phyloP scores from a whole-genome alignment of 2,797 vertebrate species.

The Enteromius argenteus region DNA sequence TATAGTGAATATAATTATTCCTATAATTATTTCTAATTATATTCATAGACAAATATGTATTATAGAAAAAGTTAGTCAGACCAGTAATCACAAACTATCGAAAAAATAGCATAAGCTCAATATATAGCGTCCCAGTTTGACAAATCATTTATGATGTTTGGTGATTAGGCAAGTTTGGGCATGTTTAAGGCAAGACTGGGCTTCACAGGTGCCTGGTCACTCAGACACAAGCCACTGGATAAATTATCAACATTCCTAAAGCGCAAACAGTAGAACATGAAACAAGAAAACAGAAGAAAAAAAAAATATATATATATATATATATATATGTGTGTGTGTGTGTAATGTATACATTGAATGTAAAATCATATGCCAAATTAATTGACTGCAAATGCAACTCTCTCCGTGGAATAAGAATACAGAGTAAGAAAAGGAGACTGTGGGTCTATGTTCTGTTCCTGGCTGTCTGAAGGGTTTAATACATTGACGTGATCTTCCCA shows the following conservation, averaged over 20 bases:
- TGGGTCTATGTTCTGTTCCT: background rate
- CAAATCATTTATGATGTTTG: constrained; percentile 11
- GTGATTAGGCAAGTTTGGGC: constrained; percentile 2
- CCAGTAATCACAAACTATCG: background rate
- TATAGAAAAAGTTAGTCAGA: background rate
- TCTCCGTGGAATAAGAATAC: background rate
- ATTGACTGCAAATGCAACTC: background rate
- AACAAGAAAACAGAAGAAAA: no score
- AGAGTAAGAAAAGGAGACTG: background rate
- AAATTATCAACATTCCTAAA: constrained; percentile 23
- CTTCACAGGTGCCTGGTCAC: background rate
- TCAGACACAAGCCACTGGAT: background rate
- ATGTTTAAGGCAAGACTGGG: constrained; percentile 23
- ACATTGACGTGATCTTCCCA: background rate
- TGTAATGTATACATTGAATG: no score
- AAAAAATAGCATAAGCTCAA: background rate
- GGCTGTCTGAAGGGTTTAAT: background rate
- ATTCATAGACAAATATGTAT: background rate
- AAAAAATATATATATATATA: no score
- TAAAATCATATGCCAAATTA: background rate
- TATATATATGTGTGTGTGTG: no score
- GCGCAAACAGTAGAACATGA: background rate
- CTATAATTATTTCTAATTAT: background rate
- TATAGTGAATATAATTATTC: background rate
- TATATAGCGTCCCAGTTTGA: background rate